Evolutionary conservation across 2,888 invertebrate genomes (phyloP).

Genomic region (Ashinkailepas kermadecensis): DNA sequence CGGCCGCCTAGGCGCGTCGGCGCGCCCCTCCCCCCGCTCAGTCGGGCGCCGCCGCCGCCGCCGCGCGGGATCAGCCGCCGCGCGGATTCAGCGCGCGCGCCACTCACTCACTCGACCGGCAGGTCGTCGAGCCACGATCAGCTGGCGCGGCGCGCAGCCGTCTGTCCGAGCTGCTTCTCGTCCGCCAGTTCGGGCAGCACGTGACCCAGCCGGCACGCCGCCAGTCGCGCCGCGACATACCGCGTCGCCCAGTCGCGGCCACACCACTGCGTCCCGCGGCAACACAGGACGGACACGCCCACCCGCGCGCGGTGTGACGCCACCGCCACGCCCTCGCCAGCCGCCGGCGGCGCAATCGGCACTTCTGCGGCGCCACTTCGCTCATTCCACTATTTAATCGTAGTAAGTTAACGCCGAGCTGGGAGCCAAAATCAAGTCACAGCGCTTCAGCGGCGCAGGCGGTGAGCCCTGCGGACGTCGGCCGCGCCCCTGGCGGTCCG

Average conservation of each 20-base stretch:
- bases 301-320: neutral
- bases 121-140: neutral
- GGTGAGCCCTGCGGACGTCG: neutral
- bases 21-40: neutral
- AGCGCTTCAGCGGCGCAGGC: neutral
- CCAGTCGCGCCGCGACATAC: too few relatives aligned
- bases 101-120: neutral
- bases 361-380: neutral
- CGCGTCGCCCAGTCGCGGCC: too few relatives aligned
- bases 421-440: neutral
- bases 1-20: neutral
- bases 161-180: neutral
- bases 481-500: neutral
- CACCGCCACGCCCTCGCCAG: neutral
- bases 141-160: neutral
- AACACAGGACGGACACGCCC: too few relatives aligned
- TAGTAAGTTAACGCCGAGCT: neutral
- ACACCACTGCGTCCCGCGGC: too few relatives aligned
- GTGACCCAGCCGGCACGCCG: too few relatives aligned
- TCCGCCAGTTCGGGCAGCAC: too few relatives aligned
- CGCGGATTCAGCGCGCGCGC: too few relatives aligned
- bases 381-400: neutral
- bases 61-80: neutral
- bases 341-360: neutral
- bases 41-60: neutral